Base-by-base conservation (phyloP, 2,888 invertebrate species). In the Machimus atricapillus region DNA sequence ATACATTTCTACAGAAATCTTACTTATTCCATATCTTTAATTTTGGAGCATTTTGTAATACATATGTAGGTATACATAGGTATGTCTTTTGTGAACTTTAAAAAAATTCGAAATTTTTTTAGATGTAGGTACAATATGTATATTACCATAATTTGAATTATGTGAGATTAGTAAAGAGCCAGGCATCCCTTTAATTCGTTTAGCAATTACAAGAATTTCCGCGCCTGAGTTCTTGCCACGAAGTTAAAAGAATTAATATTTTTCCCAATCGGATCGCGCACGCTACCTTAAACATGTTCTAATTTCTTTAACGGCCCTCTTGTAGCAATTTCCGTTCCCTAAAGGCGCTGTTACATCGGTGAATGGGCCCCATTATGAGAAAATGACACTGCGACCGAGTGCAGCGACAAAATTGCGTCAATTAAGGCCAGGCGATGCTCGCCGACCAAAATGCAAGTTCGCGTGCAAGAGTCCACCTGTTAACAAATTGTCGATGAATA, bases 401-500 rank as follows among this genome's bases (percentile, higher is more conserved):
- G 85, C 73, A 85, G 43, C 82, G 78, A 86, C 76, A 86, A 86
- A 87, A 87, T 83, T 86, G 78, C 86, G 56, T 73, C 83, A 82
- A 86, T 87, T 86, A 83, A 56, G 76, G 86, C 52, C 43, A 77
- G 58, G 83, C 82, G 77, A 66, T 40, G n/a, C 37, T n/a, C 82
- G 37, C 27, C 73, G 74, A 14, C 23, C 79, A 31, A 86, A 87
- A 87, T 87, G 87, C 87, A 86, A 85, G 73, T 52, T 87, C 83
- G 87, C 87, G 86, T 87, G 87, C 82, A 74, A 34, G 86, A 27
- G 23, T 74, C 74, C 74, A 85, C 85, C 85, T 85, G 85, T 85
- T 85, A 85, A 85, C 85, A 85, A 85, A 85, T 73, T 85, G 85
- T 85, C 85, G 85, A 85, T 85, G 85, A 85, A 85, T 85, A 85